Conservation (phyloP, 1,140 invertebrate genomes). For the Hycleus cichorii region DNA sequence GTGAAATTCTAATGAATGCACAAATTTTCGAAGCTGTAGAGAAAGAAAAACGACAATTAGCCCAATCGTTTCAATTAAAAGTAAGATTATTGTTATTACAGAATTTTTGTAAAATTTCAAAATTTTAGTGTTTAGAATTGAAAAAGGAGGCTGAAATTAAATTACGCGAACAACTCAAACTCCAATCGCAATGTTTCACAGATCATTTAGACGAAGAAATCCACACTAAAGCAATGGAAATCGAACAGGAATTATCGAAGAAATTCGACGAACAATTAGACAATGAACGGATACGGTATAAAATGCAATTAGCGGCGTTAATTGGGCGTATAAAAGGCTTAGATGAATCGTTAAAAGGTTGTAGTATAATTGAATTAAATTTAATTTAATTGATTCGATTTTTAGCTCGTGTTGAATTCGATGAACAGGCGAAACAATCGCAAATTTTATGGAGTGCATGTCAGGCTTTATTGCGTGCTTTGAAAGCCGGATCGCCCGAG, state of each 20-base stretch:
- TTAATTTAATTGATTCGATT: too few relatives aligned
- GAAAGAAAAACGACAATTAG: conserved; percentile 47
- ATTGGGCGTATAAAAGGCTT: conserved; percentile 80
- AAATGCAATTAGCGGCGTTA: conserved; percentile 70
- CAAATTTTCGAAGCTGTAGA: conserved; percentile 49
- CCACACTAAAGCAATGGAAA: conserved; percentile 60
- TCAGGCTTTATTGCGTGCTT: conserved; percentile 70
- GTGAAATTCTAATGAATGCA: conserved; percentile 42
- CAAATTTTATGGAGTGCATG: conserved; percentile 90
- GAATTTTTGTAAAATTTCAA: background rate
- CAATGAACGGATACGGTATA: conserved; percentile 60
- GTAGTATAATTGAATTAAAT: background rate
- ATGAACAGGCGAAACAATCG: conserved; percentile 69
- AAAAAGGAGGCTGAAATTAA: conserved; percentile 63
- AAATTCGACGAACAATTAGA: conserved; percentile 64
- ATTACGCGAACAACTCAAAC: conserved; percentile 65
- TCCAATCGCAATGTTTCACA: conserved; percentile 73
- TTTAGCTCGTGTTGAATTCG: conserved; percentile 52
- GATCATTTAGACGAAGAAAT: conserved; percentile 75
- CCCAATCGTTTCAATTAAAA: conserved; percentile 50
- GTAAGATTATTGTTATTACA: conserved; percentile 31
- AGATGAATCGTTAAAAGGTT: conserved; percentile 78
- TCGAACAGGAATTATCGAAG: conserved; percentile 54
- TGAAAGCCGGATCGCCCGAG: conserved; percentile 53
- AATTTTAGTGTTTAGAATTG: conserved; percentile 50